phyloP scores from a whole-genome alignment of 2,888 invertebrate species.

The Crossocerus cetratus region DNA sequence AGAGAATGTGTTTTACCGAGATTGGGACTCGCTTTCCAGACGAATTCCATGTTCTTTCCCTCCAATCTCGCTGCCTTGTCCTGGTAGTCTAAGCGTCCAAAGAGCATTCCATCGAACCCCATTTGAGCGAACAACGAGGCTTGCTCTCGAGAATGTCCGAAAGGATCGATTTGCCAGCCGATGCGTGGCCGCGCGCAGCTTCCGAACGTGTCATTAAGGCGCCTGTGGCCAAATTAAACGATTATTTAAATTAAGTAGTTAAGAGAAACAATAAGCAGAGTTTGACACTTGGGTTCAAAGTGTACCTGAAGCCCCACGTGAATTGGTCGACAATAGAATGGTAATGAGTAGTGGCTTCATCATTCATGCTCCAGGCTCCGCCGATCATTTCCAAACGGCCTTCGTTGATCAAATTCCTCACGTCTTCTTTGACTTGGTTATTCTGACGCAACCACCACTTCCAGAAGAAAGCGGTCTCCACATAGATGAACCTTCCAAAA shows the following conservation, averaged over 20 bases:
- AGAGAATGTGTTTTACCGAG: slow-evolving; percentile 78
- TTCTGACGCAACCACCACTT: slow-evolving; percentile 87
- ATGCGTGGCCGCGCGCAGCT: slow-evolving; percentile 85
- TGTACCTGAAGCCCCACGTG: slow-evolving; percentile 84
- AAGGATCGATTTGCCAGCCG: slow-evolving; percentile 91
- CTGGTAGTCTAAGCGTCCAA: slow-evolving; percentile 92
- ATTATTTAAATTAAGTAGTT: too few relatives aligned
- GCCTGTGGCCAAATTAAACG: slow-evolving; percentile 57
- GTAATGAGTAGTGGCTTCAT: slow-evolving; percentile 85
- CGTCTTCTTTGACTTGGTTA: slow-evolving; percentile 78
- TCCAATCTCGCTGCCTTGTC: slow-evolving; percentile 84
- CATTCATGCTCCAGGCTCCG: slow-evolving; percentile 92
- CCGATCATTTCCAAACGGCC: slow-evolving; percentile 88
- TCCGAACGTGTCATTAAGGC: slow-evolving; percentile 83
- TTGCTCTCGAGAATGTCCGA: slow-evolving; percentile 92
- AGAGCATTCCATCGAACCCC: slow-evolving; percentile 92
- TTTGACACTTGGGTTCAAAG: neutral
- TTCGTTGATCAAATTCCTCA: slow-evolving; percentile 82
- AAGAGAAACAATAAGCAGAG: too few relatives aligned
- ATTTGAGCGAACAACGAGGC: slow-evolving; percentile 89
- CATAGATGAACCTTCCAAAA: slow-evolving; percentile 87
- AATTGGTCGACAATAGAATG: slow-evolving; percentile 87
- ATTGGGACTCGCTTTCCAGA: slow-evolving; percentile 88
- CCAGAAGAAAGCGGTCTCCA: slow-evolving; percentile 91
- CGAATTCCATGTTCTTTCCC: slow-evolving; percentile 85